phyloP scores from a whole-genome alignment of 1,140 invertebrate genomes.

The Procambarus clarkii region DNA sequence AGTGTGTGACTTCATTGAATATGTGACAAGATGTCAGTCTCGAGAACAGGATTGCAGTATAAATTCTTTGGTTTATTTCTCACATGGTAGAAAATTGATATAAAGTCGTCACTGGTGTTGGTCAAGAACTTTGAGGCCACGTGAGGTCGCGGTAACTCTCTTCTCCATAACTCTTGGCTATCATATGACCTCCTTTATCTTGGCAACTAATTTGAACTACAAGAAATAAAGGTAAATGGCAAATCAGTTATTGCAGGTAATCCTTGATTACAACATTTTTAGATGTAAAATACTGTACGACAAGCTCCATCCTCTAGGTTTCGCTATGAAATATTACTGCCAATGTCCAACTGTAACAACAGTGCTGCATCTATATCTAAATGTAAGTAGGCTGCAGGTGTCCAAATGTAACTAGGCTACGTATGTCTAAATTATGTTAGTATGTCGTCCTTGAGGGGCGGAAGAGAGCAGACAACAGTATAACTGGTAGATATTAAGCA shows the following conservation, averaged over 20 bases:
- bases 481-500: too few relatives aligned
- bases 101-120: background rate
- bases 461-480: too few relatives aligned
- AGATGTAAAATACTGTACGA: background rate
- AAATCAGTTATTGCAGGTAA: background rate
- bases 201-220: background rate
- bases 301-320: too few relatives aligned
- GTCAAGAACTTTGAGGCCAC: background rate
- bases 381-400: too few relatives aligned
- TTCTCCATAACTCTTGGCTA: background rate
- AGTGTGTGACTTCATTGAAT: slow-evolving; percentile 28
- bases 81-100: background rate
- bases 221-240: background rate
- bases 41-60: background rate
- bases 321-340: too few relatives aligned
- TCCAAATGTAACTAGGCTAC: too few relatives aligned
- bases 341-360: too few relatives aligned
- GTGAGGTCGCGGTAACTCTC: background rate
- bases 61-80: slow-evolving; percentile 34
- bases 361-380: too few relatives aligned
- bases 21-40: slow-evolving; percentile 24
- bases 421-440: too few relatives aligned
- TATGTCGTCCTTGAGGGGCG: too few relatives aligned
- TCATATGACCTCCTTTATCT: background rate
- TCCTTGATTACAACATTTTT: background rate